phyloP scores from a whole-genome alignment of 2,888 invertebrate species.

The Himalopsyche japonica region DNA sequence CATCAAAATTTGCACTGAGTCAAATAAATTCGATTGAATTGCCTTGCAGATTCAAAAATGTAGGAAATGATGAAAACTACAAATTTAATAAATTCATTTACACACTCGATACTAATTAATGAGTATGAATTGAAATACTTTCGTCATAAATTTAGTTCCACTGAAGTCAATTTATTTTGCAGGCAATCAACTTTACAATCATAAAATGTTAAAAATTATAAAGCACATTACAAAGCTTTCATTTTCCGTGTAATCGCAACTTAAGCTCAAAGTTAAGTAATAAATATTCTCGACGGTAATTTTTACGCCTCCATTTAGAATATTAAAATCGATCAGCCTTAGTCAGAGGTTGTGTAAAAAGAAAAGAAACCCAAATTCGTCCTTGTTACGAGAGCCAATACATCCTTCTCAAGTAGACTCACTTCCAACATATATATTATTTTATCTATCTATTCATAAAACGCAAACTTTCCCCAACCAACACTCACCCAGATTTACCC shows the following conservation, averaged over 20 bases:
- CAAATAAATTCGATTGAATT: no score
- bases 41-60: no score
- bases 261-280: neutral
- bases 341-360: neutral
- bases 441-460: slow-evolving; percentile 17
- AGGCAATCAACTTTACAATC: no score
- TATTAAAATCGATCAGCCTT: neutral
- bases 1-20: no score
- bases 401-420: neutral
- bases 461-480: neutral
- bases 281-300: neutral
- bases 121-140: no score
- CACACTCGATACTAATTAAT: no score
- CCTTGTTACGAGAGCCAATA: neutral
- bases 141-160: no score
- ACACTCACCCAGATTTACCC: neutral
- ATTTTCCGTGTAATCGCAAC: neutral
- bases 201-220: no score
- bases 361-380: neutral
- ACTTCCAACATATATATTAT: neutral
- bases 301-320: neutral
- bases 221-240: neutral
- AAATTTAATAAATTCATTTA: no score
- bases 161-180: no score
- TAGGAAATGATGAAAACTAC: no score